phyloP scores from a whole-genome alignment of 2,888 invertebrate genomes.

The Rhingia campestris region DNA sequence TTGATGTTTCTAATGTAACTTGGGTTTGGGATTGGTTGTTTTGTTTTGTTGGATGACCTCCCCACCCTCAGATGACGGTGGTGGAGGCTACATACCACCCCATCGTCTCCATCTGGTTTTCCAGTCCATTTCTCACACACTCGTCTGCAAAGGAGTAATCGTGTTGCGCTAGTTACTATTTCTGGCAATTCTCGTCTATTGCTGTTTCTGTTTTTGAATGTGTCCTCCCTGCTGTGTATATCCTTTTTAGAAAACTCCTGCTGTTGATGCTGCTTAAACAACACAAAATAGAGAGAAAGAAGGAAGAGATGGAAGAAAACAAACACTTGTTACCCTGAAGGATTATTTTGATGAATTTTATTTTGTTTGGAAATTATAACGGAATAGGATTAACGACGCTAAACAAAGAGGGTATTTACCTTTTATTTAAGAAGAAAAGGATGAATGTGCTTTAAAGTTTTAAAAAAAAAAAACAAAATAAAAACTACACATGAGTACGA shows the following conservation, averaged over 20 bases:
- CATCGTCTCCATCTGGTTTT: slow-evolving; percentile 76
- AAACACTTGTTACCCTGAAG: slow-evolving; percentile 42
- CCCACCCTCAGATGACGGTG: slow-evolving; percentile 71
- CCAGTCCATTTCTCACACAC: slow-evolving; percentile 75
- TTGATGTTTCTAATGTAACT: slow-evolving; percentile 10
- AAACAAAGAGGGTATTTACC: neutral
- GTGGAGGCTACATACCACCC: slow-evolving; percentile 76
- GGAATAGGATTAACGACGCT: slow-evolving; percentile 18
- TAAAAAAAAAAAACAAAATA: neutral
- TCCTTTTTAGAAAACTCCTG: slow-evolving; percentile 29
- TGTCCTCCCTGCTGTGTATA: slow-evolving; percentile 4
- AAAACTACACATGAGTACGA: neutral
- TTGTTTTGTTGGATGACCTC: slow-evolving; percentile 58
- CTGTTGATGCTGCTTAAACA: slow-evolving; percentile 52
- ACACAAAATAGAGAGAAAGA: slow-evolving; percentile 15
- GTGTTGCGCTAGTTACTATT: slow-evolving; percentile 14
- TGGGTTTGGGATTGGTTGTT: slow-evolving; percentile 52
- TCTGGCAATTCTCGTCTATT: slow-evolving; percentile 14
- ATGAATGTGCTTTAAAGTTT: slow-evolving; percentile 63
- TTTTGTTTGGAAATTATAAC: slow-evolving; percentile 28
- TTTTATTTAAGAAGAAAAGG: neutral
- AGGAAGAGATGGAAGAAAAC: slow-evolving; percentile 33
- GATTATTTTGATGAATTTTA: slow-evolving; percentile 39
- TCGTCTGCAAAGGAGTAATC: slow-evolving; percentile 17
- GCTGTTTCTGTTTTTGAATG: slow-evolving; percentile 55